Conservation (phyloP, 2,888 invertebrate species). For the Norana najaformis region DNA sequence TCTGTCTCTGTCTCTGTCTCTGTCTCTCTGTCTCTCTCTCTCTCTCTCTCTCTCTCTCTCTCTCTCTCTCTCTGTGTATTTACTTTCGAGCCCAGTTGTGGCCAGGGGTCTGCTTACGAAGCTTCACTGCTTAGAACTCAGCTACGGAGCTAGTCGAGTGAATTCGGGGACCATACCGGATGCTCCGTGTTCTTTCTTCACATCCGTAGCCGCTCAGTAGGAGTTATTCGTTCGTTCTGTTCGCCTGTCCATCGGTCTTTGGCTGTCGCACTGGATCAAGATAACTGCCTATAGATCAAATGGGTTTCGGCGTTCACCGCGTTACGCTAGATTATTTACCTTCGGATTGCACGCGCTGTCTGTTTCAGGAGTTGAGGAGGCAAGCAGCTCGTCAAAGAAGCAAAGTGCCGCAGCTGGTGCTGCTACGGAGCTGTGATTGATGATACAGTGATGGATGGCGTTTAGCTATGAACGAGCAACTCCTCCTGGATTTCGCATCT, state of each 20-base stretch:
- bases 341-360: not conserved
- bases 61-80: no score
- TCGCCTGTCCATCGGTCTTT: not conserved
- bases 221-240: not conserved
- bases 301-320: not conserved
- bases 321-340: not conserved
- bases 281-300: conserved; percentile 5
- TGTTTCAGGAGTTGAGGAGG: not conserved
- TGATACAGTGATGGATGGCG: not conserved
- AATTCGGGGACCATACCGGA: not conserved
- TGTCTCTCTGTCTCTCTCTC: not conserved
- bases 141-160: not conserved
- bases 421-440: not conserved
- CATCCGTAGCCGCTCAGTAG: not conserved
- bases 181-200: not conserved
- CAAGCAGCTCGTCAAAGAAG: not conserved
- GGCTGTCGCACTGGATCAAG: not conserved
- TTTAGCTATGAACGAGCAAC: not conserved
- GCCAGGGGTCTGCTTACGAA: no score
- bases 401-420: not conserved
- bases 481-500: not conserved
- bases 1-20: not conserved
- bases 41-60: no score
- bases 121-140: no score
- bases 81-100: no score